Evolutionary conservation across 2,888 invertebrate genomes (phyloP).

Genomic region (Drosophila anomalata): DNA sequence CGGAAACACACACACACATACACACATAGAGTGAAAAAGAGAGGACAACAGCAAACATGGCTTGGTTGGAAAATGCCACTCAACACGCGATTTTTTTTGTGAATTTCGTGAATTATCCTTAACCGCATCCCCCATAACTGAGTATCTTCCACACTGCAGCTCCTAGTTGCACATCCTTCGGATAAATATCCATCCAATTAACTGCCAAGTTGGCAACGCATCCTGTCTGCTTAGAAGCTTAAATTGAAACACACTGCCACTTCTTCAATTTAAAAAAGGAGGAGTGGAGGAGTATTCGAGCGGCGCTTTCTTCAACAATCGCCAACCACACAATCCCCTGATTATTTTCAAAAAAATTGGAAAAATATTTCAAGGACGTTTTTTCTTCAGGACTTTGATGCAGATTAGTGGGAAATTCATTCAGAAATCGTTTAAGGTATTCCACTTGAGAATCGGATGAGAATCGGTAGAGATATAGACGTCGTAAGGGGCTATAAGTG

Average conservation of each 20-base stretch:
- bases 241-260: not conserved
- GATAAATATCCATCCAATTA: conserved; percentile 9
- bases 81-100: conserved; percentile 55
- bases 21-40: not conserved
- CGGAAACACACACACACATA: not conserved
- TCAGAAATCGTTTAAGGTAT: not conserved
- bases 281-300: too few relatives aligned
- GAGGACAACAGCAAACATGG: conserved; percentile 3
- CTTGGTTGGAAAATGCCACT: conserved; percentile 5
- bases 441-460: not conserved
- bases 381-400: not conserved
- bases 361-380: not conserved
- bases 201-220: not conserved
- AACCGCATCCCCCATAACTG: conserved; percentile 13
- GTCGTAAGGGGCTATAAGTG: not conserved
- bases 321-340: too few relatives aligned
- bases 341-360: not conserved
- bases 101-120: conserved; percentile 16
- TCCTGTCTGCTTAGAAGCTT: not conserved
- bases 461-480: not conserved
- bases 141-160: conserved; percentile 1
- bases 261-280: not conserved
- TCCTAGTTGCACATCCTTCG: conserved; percentile 1
- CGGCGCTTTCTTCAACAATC: too few relatives aligned
- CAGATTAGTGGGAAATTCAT: not conserved